These are phyloP conservation scores for Chloromyia formosa DNA, from an alignment of 2,888 invertebrate genomes.

Conservation along the genomic window DNA sequence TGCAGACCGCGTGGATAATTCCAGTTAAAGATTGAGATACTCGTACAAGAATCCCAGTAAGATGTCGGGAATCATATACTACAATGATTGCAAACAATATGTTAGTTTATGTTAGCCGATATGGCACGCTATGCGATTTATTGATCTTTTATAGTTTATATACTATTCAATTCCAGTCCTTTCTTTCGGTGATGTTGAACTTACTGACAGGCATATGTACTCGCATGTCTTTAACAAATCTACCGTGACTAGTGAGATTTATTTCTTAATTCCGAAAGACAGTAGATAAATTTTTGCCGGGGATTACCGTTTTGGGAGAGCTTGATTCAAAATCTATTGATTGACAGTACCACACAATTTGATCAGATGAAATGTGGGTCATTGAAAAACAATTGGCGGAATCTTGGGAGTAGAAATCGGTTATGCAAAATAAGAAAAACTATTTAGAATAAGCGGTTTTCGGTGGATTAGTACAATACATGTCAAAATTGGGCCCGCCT, in stretches of 20 bases:
- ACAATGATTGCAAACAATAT: slow-evolving; percentile 11
- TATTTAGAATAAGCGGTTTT: too few relatives aligned
- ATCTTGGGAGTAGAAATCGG: too few relatives aligned
- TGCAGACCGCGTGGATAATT: not conserved
- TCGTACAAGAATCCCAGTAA: not conserved
- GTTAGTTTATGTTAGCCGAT: not conserved
- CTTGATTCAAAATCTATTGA: not conserved
- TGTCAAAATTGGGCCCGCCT: too few relatives aligned
- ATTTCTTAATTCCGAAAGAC: slow-evolving; percentile 37
- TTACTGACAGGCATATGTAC: not conserved
- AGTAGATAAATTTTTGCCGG: slow-evolving; percentile 2
- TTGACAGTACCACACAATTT: slow-evolving; percentile 1
- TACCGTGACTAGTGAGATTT: slow-evolving; percentile 30
- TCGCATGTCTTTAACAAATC: not conserved
- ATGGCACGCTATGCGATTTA: slow-evolving; percentile 29
- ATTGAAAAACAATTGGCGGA: not conserved
- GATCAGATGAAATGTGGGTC: not conserved
- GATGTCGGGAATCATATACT: slow-evolving; percentile 6
- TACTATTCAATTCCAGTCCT: not conserved
- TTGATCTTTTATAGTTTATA: slow-evolving; percentile 20
- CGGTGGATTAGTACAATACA: too few relatives aligned
- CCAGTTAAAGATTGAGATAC: not conserved
- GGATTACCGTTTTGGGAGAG: not conserved
- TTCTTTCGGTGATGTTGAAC: too few relatives aligned
- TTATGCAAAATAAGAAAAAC: too few relatives aligned